Conservation (phyloP, 2,888 invertebrate genomes). For the Eilema depressum region DNA sequence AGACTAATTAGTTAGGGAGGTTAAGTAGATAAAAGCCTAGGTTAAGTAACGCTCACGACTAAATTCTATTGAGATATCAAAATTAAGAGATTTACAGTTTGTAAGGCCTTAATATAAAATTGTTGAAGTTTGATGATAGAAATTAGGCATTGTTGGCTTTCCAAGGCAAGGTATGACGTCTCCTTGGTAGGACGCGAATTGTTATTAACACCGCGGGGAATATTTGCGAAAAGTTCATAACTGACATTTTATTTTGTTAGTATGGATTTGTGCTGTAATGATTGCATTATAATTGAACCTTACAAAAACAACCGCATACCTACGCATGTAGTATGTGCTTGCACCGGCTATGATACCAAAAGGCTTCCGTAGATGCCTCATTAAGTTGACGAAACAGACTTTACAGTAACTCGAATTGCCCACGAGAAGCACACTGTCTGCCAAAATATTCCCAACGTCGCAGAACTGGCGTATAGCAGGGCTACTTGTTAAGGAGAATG, state of each 20-base stretch:
- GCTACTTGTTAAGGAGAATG: slow-evolving; percentile 32
- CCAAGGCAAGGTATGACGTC: slow-evolving; percentile 35
- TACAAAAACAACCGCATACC: background rate
- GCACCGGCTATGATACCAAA: slow-evolving; percentile 10
- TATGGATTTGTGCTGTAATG: slow-evolving; percentile 5
- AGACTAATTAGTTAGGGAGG: slow-evolving; percentile 26
- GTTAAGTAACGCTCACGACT: slow-evolving; percentile 48
- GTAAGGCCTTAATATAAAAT: slow-evolving; percentile 72
- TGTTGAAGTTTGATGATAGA: slow-evolving; percentile 74
- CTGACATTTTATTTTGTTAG: slow-evolving; percentile 24
- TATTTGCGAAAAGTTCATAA: slow-evolving; percentile 31
- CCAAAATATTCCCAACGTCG: background rate
- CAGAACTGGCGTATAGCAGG: background rate
- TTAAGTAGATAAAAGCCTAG: slow-evolving; percentile 31
- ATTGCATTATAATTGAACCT: slow-evolving; percentile 9
- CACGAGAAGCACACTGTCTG: slow-evolving; percentile 3
- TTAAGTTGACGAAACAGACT: slow-evolving; percentile 9
- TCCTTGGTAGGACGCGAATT: slow-evolving; percentile 44
- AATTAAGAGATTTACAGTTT: slow-evolving; percentile 49
- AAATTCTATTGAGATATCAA: slow-evolving; percentile 56
- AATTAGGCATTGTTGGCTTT: slow-evolving; percentile 68
- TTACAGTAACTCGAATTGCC: slow-evolving; percentile 13
- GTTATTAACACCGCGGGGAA: slow-evolving; percentile 32
- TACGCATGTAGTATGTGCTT: slow-evolving; percentile 15
- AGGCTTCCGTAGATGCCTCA: slow-evolving; percentile 2